Evolutionary conservation across 1,140 invertebrate genomes (phyloP), one percentile per base, ranked within the genome.

Genomic region (Heliothis virescens): DNA sequence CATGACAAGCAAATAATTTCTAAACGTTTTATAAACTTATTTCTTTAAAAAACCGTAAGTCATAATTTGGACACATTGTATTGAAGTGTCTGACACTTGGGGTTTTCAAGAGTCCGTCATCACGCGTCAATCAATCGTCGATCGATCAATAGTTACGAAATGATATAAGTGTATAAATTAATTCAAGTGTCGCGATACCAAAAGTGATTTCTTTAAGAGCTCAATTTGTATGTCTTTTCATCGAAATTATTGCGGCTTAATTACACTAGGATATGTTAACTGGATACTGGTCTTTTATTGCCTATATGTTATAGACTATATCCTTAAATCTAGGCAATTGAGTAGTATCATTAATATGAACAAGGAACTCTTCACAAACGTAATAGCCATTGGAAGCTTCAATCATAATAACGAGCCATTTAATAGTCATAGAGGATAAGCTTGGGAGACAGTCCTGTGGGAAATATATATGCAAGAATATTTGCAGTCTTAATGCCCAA

Each of bases 41-140:
- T 18, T 48, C 10, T 48, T 48, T 21, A 52, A 52, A 52, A 71
- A 71, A 16, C 13, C 34, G n/a, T 72, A 41, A 34, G n/a, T 29
- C 18, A 72, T 72, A 72, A 72, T 72, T 72, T 57, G 57, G 53
- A 72, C 26, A 57, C 21, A 52, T 60, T 60, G 57, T 75, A 55
- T 74, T 26, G 29, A 73, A 41, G 53, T 34, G 53, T 75, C 53
- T 62, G 55, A 52, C 21, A 69, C 18, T 69, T 15, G 60, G 13
- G 67, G 67, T 29, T 52, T 69, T 71, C 18, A 71, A 53, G 41
- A 48, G 48, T 53, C 48, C 67, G 62, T 75, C 47, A 62, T 50
- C 13, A 75, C 12, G 7, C 52, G 72, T 62, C 72, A 75, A 75
- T 75, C 72, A 75, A 59, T 75, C 72, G 29, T 62, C 10, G 18